Conservation (phyloP, 2,888 invertebrate genomes). For the Merodon equestris region DNA sequence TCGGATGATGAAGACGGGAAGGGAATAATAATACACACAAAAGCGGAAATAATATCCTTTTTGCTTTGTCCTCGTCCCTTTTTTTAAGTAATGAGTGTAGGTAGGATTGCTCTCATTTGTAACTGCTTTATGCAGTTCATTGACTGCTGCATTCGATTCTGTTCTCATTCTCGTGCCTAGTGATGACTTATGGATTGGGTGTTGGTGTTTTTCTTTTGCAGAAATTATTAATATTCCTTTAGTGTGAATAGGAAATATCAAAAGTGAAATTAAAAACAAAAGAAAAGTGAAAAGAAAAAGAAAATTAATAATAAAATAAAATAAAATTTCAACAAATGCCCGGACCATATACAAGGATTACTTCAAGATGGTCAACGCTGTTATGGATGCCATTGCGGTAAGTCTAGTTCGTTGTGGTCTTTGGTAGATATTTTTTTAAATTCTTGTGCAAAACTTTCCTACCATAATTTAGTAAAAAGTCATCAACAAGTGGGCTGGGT, state of each 20-base stretch:
- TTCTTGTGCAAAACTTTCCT: too few species aligned
- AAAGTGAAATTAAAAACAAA: background rate
- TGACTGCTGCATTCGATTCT: constrained; percentile 25
- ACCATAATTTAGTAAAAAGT: too few species aligned
- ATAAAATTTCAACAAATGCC: constrained; percentile 53
- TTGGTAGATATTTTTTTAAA: too few species aligned
- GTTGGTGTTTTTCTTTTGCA: background rate
- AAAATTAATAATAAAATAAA: constrained; percentile 13
- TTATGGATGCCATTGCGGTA: constrained; percentile 79
- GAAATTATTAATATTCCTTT: too few species aligned
- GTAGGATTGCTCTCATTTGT: background rate
- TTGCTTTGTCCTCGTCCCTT: background rate
- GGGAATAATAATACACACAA: constrained; percentile 16
- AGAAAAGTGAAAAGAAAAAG: constrained; percentile 3
- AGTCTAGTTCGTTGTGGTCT: constrained; percentile 62
- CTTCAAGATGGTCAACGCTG: constrained; percentile 78
- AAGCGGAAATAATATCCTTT: constrained; percentile 37
- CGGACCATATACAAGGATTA: constrained; percentile 45
- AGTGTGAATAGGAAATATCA: too few species aligned
- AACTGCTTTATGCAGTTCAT: constrained; percentile 26
- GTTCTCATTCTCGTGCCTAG: too few species aligned
- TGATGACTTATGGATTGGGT: too few species aligned
- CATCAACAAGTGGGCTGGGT: too few species aligned
- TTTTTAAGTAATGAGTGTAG: constrained; percentile 35
- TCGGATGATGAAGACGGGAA: constrained; percentile 1